Evolutionary conservation across 2,888 invertebrate genomes (phyloP).

Genomic region (Halictus quadricinctus): DNA sequence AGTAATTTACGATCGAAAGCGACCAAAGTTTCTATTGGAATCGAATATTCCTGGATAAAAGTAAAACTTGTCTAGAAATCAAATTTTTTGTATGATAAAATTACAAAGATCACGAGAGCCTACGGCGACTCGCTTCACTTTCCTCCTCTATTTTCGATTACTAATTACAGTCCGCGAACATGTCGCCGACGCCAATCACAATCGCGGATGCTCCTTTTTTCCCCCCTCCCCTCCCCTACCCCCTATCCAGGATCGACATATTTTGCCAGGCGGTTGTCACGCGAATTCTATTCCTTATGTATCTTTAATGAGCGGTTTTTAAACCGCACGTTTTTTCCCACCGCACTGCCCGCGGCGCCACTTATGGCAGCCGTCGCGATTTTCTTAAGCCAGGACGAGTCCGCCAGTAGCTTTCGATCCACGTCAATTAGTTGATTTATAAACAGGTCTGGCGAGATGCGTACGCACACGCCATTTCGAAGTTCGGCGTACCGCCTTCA

Average conservation of each 20-base stretch:
- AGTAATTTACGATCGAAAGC: not conserved
- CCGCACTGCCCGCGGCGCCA: not conserved
- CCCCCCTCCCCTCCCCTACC: no score
- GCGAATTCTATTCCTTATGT: not conserved
- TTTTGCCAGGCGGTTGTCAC: not conserved
- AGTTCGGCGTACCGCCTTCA: constrained; percentile 28
- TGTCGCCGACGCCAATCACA: no score
- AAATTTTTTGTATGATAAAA: not conserved
- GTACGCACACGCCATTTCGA: not conserved
- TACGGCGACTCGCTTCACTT: not conserved
- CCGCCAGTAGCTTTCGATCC: constrained; percentile 36
- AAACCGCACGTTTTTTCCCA: not conserved
- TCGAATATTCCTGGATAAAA: not conserved
- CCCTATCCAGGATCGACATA: not conserved
- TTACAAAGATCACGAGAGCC: not conserved
- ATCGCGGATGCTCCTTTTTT: not conserved
- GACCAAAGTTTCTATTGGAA: not conserved
- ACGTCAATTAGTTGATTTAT: constrained; percentile 33
- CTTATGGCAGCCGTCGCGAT: constrained; percentile 11
- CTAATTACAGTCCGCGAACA: not conserved
- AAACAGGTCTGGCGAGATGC: constrained; percentile 36
- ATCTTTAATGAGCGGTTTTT: constrained; percentile 18
- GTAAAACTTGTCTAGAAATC: constrained; percentile 3
- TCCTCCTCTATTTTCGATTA: not conserved
- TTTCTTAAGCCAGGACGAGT: constrained; percentile 13